These are phyloP conservation scores for Gymnoscopelus microlampas DNA, from an alignment of 2,797 vertebrate species.

Conservation along the genomic window DNA sequence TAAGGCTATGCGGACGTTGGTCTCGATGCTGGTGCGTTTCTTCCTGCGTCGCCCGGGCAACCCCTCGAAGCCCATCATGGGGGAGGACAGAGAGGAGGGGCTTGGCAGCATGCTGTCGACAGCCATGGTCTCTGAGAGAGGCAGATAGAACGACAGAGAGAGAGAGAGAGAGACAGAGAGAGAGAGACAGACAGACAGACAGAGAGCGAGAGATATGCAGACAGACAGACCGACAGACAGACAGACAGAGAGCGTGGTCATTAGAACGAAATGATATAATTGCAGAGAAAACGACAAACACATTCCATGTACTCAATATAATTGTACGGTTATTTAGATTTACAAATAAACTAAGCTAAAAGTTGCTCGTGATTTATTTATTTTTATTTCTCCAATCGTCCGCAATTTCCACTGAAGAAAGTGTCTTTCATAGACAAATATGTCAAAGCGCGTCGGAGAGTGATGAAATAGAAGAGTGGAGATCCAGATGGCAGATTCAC, in stretches of 20 bases:
- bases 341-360: no score
- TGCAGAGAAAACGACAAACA: no score
- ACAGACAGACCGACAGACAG: background rate
- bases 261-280: no score
- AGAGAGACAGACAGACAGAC: constrained; percentile 6
- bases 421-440: no score
- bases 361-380: no score
- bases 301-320: no score
- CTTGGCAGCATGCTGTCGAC: constrained; percentile 91
- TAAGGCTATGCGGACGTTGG: constrained; percentile 88
- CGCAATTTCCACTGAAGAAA: no score
- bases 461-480: no score
- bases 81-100: constrained; percentile 87
- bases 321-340: no score
- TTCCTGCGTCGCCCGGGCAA: constrained; percentile 89
- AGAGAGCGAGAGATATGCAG: background rate
- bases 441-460: no score
- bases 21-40: constrained; percentile 95
- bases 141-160: background rate
- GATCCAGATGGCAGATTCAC: no score
- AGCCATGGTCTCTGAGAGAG: constrained; percentile 86
- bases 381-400: no score
- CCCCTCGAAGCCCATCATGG: constrained; percentile 87
- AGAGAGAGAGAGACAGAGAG: background rate
- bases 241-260: background rate